phyloP scores from a whole-genome alignment of 2,113 vertebrate genomes.

The Puntigrus tetrazona region DNA sequence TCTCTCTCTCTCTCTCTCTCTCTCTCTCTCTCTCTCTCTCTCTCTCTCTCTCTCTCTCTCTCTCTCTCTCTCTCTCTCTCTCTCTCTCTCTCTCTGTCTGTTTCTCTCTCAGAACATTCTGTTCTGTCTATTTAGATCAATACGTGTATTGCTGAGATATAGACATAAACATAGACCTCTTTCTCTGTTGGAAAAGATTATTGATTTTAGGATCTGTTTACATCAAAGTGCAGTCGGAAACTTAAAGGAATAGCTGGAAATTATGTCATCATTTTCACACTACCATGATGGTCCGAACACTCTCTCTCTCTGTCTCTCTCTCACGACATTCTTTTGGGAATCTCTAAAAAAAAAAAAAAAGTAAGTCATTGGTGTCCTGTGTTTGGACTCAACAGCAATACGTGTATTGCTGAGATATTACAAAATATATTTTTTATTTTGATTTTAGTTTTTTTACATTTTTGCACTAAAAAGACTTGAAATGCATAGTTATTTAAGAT shows the following conservation, averaged over 20 bases:
- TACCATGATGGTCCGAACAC: background rate
- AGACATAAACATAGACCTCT: background rate
- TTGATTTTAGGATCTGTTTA: background rate
- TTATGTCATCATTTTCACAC: background rate
- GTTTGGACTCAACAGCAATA: background rate
- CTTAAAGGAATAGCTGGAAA: background rate
- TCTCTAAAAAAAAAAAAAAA: too few relatives aligned
- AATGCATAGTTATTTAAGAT: background rate
- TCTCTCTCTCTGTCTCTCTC: too few relatives aligned
- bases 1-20: background rate
- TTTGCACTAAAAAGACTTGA: too few relatives aligned
- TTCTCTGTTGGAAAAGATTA: background rate
- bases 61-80: background rate
- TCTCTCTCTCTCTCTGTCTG: background rate
- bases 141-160: background rate
- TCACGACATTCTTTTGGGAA: too few relatives aligned
- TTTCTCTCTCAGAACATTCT: background rate
- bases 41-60: background rate
- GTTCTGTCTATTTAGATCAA: background rate
- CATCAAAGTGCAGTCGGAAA: conserved; percentile 1
- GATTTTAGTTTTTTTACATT: too few relatives aligned
- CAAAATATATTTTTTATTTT: too few relatives aligned
- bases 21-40: background rate
- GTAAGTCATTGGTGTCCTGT: background rate
- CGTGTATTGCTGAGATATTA: too few relatives aligned